Base-by-base conservation (phyloP, 2,888 invertebrate genomes). In the Melolontha melolontha region DNA sequence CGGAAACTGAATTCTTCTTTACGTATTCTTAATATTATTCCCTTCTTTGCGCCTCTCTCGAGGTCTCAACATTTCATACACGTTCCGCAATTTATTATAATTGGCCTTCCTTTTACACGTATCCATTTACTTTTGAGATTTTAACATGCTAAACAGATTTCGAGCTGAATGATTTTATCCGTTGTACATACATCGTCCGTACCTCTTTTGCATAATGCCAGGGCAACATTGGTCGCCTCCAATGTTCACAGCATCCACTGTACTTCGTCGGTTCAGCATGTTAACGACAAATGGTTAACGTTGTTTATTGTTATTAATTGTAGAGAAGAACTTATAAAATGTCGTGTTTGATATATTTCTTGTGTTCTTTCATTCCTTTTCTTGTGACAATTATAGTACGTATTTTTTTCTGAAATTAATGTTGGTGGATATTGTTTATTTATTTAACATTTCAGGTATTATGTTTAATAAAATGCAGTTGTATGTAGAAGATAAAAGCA, bases 91-190 rank as follows among this genome's bases (percentile, higher is more conserved):
- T 62, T 62, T 62, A 62, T 62, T 62, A 62, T 62, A 62, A 62
- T 62, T 62, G 47, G 34, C 42, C 39, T 39, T 44, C 59, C 59
- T 29, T 34, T 62, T 62, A 62, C 47, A 62, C 59, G 47, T 62
- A 62, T 62, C 59, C 59, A 62, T 49, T 62, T 62, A 62, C 59
- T 62, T 62, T 62, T 47, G 39, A 47, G 59, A 62, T 62, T 62
- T 62, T 49, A 47, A 16, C 59, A 47, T 62, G 39, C 47, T 49
- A 47, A 62, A 62, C 59, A 62, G 59, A 62, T 34, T 62, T 62
- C 34, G 59, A 62, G 47, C 47, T 62, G 59, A 62, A 62, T 47
- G 59, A 62, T 62, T 62, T 62, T 47, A 62, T 62, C 47, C 47
- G 34, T 47, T 47, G 47, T 62, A 34, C n/a, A 29, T 49, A 29